Evolutionary conservation across 2,797 vertebrate species (phyloP).

Genomic region (Premnoplex brunnescens): DNA sequence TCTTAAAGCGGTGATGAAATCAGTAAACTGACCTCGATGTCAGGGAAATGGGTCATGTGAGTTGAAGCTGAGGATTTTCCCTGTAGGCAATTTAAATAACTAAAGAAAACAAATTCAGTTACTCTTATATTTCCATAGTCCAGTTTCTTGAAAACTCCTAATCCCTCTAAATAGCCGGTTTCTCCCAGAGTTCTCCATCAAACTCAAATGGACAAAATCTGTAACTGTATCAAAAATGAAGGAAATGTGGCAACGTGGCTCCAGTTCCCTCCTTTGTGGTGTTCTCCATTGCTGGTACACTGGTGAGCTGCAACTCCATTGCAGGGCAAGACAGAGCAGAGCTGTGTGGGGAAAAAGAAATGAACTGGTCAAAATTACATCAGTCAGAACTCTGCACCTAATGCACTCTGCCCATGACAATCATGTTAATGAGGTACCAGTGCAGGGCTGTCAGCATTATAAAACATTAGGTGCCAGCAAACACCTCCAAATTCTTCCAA

Average conservation of each 20-base stretch:
- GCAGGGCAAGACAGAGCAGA: neutral
- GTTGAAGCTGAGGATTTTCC: neutral
- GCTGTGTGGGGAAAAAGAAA: neutral
- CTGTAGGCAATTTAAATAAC: neutral
- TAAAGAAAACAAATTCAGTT: constrained; percentile 3
- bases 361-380: neutral
- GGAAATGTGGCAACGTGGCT: neutral
- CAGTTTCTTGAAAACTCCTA: neutral
- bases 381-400: neutral
- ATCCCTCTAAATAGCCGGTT: neutral
- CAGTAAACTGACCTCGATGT: neutral
- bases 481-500: neutral
- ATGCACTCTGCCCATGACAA: neutral
- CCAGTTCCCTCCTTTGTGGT: neutral
- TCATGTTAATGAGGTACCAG: neutral
- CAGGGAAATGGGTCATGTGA: neutral
- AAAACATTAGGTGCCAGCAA: neutral
- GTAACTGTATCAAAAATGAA: accelerated
- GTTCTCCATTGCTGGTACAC: neutral
- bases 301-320: neutral
- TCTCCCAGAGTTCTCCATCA: neutral
- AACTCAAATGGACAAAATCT: neutral
- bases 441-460: neutral
- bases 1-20: neutral
- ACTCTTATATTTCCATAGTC: neutral